A percentile compares a stretch with the other conserved stretches of the same genome.
Evolutionary conservation across 2,888 invertebrate species (phyloP).

Genomic region (Catocala nupta): DNA sequence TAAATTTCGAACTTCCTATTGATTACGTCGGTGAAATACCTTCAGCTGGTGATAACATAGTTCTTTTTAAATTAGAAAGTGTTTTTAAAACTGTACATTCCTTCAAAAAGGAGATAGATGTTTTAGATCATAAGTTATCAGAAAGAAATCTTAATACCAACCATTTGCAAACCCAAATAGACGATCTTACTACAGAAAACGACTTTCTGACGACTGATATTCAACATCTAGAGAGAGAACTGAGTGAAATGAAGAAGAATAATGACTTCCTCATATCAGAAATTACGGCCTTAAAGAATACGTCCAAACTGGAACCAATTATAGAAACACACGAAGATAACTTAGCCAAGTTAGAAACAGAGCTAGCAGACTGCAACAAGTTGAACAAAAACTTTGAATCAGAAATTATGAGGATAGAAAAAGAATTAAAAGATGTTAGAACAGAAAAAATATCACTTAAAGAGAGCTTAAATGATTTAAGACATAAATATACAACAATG

Average conservation of each 20-base stretch:
- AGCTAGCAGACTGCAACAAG: slow-evolving; percentile 88
- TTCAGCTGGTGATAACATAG: slow-evolving; percentile 71
- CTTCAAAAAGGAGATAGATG: slow-evolving; percentile 88
- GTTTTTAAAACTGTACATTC: slow-evolving; percentile 86
- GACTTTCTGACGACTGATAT: slow-evolving; percentile 82
- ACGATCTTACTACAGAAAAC: slow-evolving; percentile 84
- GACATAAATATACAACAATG: slow-evolving; percentile 85
- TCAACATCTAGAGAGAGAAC: slow-evolving; percentile 87
- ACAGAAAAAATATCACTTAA: slow-evolving; percentile 80
- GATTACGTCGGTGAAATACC: slow-evolving; percentile 83
- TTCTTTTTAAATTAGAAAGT: slow-evolving; percentile 82
- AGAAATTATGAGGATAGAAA: slow-evolving; percentile 87
- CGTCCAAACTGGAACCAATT: slow-evolving; percentile 90
- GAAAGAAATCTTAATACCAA: slow-evolving; percentile 85
- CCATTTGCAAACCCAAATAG: slow-evolving; percentile 85
- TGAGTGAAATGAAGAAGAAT: slow-evolving; percentile 90
- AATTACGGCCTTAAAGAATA: slow-evolving; percentile 88
- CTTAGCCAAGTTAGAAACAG: slow-evolving; percentile 88
- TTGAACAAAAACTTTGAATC: slow-evolving; percentile 88
- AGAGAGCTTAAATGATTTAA: slow-evolving; percentile 83
- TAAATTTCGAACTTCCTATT: slow-evolving; percentile 81
- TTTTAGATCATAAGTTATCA: slow-evolving; percentile 86
- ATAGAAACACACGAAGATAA: slow-evolving; percentile 92
- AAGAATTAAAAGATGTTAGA: slow-evolving; percentile 81
- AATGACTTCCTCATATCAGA: slow-evolving; percentile 90